Evolutionary conservation across 2,888 invertebrate species (phyloP), one percentile per base, ranked within the genome.

Genomic region (Pomacea canaliculata): DNA sequence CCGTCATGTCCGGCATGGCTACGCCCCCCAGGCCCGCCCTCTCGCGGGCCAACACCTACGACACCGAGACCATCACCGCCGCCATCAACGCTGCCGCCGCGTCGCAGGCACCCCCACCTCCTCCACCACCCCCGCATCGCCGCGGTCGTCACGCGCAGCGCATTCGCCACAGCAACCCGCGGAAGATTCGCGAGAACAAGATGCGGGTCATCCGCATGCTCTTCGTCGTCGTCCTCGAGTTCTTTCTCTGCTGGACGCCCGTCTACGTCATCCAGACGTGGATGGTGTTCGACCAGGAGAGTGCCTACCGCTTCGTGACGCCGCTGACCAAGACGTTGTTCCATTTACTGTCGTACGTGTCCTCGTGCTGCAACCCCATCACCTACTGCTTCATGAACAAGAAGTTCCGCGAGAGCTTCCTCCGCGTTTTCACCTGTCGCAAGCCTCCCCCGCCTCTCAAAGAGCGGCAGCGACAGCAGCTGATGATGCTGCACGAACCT

Each of bases 321-420:
- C 83, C 85, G 1, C 68, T 84, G 70, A 79, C 80, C 66, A 93
- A 96, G 68, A 93, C 94, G 7, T 92, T 94, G 10, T 93, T 96
- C 0, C 95, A 96, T 80, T 92, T 96, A 60, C 89, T 96, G 74
- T 95, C 95, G 0, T 96, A 95, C 89, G 93, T 94, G 76, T 95
- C 95, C 0, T 94, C 95, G 9, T 96, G 96, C 89, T 95, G 95
- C 90, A 96, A 97, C 89, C 96, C 96, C 0, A 95, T 96, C 85
- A 96, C 96, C 0, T 96, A 96, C 89, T 96, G 96, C 91, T 96
- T 96, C 92, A 95, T 96, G 95, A 96, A 96, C 91, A 93, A 94
- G 83, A 95, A 95, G 89, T 96, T 96, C 88, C 92, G 95, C n/a
- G 94, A 94, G 81, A 95, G 95, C 0, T 95, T 96, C 88, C 92